Conservation (phyloP, 2,113 vertebrate genomes). For the Mesocricetus auratus region DNA sequence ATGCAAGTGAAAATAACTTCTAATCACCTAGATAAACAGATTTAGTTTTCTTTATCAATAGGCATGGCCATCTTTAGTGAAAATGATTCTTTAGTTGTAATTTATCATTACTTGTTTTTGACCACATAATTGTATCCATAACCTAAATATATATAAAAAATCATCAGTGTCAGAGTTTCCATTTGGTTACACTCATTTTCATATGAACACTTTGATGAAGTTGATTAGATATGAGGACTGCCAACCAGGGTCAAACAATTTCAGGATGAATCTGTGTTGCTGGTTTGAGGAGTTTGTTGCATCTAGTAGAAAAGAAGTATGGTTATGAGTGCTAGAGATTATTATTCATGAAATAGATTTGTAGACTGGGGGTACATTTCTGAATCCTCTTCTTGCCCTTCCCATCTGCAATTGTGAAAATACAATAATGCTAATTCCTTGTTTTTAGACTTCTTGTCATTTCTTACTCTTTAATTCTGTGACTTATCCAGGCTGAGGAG, state of each 20-base stretch:
- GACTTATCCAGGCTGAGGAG: not conserved
- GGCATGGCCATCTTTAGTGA: not conserved
- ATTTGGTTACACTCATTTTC: conserved; percentile 15
- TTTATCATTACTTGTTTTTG: not conserved
- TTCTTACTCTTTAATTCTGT: not conserved
- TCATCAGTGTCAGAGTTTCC: not conserved
- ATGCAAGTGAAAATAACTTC: conserved; percentile 37
- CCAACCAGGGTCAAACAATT: not conserved
- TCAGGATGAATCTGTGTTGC: not conserved
- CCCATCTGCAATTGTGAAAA: conserved; percentile 34
- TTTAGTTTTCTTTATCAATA: conserved; percentile 11
- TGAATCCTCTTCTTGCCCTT: not conserved
- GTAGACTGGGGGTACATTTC: not conserved
- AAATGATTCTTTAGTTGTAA: conserved; percentile 36
- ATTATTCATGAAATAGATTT: not conserved
- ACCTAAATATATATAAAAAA: not conserved
- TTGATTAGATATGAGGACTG: not conserved
- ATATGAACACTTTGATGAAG: not conserved
- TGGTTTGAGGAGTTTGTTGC: not conserved
- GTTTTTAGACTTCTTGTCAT: not conserved
- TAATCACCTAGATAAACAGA: not conserved
- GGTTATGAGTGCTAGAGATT: not conserved
- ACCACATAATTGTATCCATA: not conserved
- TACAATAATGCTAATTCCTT: not conserved
- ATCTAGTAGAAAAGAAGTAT: not conserved